Base-by-base conservation (phyloP, 2,797 vertebrate genomes). In the Trachops cirrhosus region DNA sequence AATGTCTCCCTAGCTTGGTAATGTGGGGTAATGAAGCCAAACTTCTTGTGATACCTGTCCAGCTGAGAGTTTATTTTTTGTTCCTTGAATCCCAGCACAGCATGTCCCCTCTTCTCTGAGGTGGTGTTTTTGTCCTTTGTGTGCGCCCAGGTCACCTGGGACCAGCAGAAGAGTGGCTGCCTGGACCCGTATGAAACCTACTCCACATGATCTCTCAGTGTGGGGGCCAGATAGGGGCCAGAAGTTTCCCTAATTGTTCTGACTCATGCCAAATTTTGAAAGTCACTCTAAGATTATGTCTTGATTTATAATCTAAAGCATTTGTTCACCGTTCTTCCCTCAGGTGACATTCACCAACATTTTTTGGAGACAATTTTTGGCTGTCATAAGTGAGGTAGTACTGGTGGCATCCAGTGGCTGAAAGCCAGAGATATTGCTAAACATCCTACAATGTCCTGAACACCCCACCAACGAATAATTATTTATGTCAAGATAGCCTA, bases 151-250 rank as follows among this genome's bases (percentile, higher is more conserved):
- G 37, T 37, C 32, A 37, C 74, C 19, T 29, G 41, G 11, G 39
- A 48, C 74, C 54, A 82, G 4, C 2, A 32, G 39, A 62, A 39
- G 88, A 44, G 9, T 29, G 19, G 19, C 9, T 64, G 15, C 21
- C 12, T 78, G 29, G 44, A 34, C 19, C 48, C 29, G 24, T 21
- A 54, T 44, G 3, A 87, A 26, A 62, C 24, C 41, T 44, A 12
- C 5, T 32, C 11, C 18, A 11, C 37, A 19, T 62, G 50, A 84
- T 57, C 16, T 67, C 44, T 52, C 57, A 32, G 0, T 52, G 7
- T 71, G 19, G 21, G 15, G 2, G 9, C 7, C 4, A 44, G 8
- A n/a, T 1, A 37, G 5, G 3, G 6, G 0, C 19, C 9, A 82
- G 70, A 1, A 15, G 34, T 71, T 50, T 68, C n/a, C 8, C 41